Percentiles rank a stretch among this genome's conserved stretches.
Conservation (phyloP, 2,113 vertebrate species). For the Cryptotis parvus region DNA sequence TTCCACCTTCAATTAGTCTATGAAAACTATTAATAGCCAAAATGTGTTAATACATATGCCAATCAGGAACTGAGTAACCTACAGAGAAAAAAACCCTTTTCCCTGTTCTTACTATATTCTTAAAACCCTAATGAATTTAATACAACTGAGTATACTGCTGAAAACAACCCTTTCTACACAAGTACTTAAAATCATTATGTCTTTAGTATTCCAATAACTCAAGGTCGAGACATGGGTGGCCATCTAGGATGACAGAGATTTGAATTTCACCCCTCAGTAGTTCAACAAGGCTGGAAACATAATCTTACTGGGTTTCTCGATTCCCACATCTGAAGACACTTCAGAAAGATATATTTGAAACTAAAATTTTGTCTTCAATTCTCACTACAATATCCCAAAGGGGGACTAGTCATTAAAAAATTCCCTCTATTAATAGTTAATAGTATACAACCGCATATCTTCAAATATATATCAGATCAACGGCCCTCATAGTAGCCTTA, state of each 20-base stretch:
- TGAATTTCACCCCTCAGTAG: slow-evolving; percentile 2
- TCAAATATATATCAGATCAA: neutral
- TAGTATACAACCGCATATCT: slow-evolving; percentile 28
- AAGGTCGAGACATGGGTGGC: no score
- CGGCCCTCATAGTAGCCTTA: neutral
- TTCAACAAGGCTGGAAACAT: neutral
- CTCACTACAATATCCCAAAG: no score
- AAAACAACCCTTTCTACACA: neutral
- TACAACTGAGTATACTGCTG: neutral
- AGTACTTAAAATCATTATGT: neutral
- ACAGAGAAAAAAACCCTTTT: neutral
- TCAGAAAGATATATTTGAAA: neutral
- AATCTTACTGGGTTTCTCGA: neutral
- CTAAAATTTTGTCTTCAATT: neutral
- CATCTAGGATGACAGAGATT: neutral
- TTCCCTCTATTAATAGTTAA: neutral
- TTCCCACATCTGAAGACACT: neutral
- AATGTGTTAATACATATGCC: neutral
- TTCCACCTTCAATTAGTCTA: neutral
- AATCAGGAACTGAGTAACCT: neutral
- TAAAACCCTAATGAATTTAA: slow-evolving; percentile 20
- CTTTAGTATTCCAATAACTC: neutral
- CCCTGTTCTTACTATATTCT: slow-evolving; percentile 8
- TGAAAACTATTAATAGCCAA: neutral
- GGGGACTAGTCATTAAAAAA: neutral